Base-by-base conservation (phyloP, 2,888 invertebrate genomes). In the Drosophila mercatorum region DNA sequence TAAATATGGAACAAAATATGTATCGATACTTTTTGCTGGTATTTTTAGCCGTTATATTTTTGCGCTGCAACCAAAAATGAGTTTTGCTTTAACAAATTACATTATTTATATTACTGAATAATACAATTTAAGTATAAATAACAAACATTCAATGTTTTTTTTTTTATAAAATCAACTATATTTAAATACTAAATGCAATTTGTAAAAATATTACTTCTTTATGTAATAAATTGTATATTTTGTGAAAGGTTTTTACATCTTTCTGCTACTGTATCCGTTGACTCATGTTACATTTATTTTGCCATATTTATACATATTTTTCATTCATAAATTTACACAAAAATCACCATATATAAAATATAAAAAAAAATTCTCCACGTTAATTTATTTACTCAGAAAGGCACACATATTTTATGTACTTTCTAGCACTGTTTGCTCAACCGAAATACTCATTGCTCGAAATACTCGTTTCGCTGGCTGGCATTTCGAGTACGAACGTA, bases 401-500 rank as follows among this genome's bases (percentile, higher is more conserved):
- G n/a, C n/a, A n/a, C 31, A 5, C 1, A 34, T 11, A 17, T 11
- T 51, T 17, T 17, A 22, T 11, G 11, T 6, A 51, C 34, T 34
- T 51, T 34, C 10, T 14, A 75, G 5, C 76, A 70, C 74, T 75
- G 31, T 1, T 22, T 43, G 14, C 17, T 43, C n/a, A 22, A 44
- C 51, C 11, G 4, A 56, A 68, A 12, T 69, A 64, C 64, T 70
- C 56, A 67, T 22, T 41, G 10, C 5, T 11, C 11, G 3, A 49
- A 31, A 6, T 69, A 70, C 61, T 70, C 41, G 22, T 51, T 11
- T 52, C n/a, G 46, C 14, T 26, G 43, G 36, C 26, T 28, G 38
- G 26, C 49, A 41, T 17, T 41, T 44, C 14, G 46, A 64, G 57
- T 58, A 57, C n/a, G 14, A 38, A 10, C n/a, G 12, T 76, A 67